Base-by-base conservation (phyloP, 2,113 vertebrate species). In the Pomatorhinus ruficollis region DNA sequence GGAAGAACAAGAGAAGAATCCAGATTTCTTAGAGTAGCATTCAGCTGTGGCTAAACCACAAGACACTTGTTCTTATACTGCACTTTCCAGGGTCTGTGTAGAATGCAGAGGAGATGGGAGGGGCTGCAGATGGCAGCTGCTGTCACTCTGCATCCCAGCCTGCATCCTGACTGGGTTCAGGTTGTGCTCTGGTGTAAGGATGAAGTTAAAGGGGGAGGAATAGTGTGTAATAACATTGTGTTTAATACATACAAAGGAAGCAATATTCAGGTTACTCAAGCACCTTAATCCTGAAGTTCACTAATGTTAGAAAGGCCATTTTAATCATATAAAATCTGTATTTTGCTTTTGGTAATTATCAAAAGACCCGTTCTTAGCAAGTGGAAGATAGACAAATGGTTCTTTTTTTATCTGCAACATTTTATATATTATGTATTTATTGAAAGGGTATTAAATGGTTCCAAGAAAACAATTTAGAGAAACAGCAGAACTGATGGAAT, bases 401-500 rank as follows among this genome's bases (percentile, higher is more conserved):
- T 89, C 11, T 44, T n/a, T 31, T n/a, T 80, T 50, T 49, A 53
- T 27, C 37, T 45, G 15, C 50, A 57, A 37, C 22, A 6, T 82
- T 86, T 69, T 91, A 49, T 86, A 89, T 89, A 61, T 87, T 88
- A 65, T 2, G 1, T 61, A 69, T 74, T 83, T 91, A 40, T 57
- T 93, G 78, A 71, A 44, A 64, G 10, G 7, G 5, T 63, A 87
- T 94, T 94, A 91, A 93, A 84, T 89, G 69, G 31, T 74, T 96
- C 69, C 63, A 78, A 90, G 82, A 93, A 87, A 84, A 90, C 69
- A 18, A 74, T 91, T 65, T 81, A 53, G 78, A 84, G 72, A 77
- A 95, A 84, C 30, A 74, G 69, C 25, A 66, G 60, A 84, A 70
- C 71, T 59, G 82, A 61, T 91, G 60, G 88, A 81, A 87, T 81